Percentiles rank a stretch among this genome's conserved stretches.
These are phyloP conservation scores for Sarcophaga carnaria DNA, from an alignment of 2,888 invertebrate genomes.

Conservation along the genomic window DNA sequence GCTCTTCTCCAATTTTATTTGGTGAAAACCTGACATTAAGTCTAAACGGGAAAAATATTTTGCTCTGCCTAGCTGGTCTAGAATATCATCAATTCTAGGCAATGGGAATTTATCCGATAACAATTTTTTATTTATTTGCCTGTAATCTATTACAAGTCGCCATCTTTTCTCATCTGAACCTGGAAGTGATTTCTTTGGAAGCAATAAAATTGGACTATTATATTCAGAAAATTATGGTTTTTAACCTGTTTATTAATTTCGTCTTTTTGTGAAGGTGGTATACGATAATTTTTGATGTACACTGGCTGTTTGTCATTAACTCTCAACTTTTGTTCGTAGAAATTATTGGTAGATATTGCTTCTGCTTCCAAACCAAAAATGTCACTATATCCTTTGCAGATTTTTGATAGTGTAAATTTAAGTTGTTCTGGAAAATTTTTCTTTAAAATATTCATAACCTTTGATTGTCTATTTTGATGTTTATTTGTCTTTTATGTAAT, in stretches of 20 bases:
- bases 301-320: neutral
- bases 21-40: constrained; percentile 20
- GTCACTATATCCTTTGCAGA: constrained; percentile 52
- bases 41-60: constrained; percentile 33
- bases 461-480: too few relatives aligned
- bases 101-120: too few relatives aligned
- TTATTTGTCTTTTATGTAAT: constrained; percentile 28
- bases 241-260: constrained; percentile 41
- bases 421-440: constrained; percentile 31
- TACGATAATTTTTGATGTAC: too few relatives aligned
- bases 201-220: too few relatives aligned
- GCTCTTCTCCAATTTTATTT: neutral
- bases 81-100: too few relatives aligned
- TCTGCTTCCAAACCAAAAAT: constrained; percentile 65
- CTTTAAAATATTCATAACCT: too few relatives aligned
- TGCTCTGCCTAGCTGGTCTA: too few relatives aligned
- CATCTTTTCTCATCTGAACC: too few relatives aligned
- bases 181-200: too few relatives aligned
- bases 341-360: constrained; percentile 48
- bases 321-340: constrained; percentile 29
- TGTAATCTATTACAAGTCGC: too few relatives aligned
- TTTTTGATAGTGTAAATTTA: constrained; percentile 19
- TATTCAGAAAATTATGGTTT: too few relatives aligned
- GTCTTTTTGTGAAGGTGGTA: constrained; percentile 19
- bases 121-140: too few relatives aligned